These are phyloP conservation scores for Orgyia antiqua DNA, from an alignment of 2,888 invertebrate species.

Conservation along the genomic window DNA sequence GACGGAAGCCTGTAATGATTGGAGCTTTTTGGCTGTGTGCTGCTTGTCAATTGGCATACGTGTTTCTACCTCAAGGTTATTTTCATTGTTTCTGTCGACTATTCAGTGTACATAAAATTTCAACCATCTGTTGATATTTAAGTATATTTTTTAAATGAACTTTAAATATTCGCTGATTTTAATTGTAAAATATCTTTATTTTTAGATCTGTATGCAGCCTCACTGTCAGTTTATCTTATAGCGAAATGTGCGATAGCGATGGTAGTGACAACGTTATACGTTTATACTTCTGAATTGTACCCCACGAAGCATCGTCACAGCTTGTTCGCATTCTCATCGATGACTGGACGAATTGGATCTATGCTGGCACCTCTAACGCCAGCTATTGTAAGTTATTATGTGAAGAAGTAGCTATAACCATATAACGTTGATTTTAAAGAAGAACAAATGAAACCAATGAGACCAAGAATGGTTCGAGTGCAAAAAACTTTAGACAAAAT, in stretches of 20 bases:
- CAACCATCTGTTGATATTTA: too few relatives aligned
- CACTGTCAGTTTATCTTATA: conserved; percentile 73
- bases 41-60: conserved; percentile 73
- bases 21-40: conserved; percentile 78
- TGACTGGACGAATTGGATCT: conserved; percentile 82
- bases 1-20: conserved; percentile 77
- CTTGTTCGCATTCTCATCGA: conserved; percentile 81
- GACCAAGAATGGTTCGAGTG: too few relatives aligned
- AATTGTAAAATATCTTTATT: too few relatives aligned
- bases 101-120: too few relatives aligned
- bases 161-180: too few relatives aligned
- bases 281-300: conserved; percentile 83
- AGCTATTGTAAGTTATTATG: conserved; percentile 69
- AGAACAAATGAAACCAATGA: too few relatives aligned
- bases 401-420: too few relatives aligned
- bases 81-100: too few relatives aligned
- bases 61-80: conserved; percentile 72
- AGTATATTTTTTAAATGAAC: too few relatives aligned
- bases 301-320: conserved; percentile 83
- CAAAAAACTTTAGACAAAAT: too few relatives aligned
- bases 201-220: conserved; percentile 36
- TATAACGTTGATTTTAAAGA: not conserved
- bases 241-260: conserved; percentile 82
- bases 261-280: conserved; percentile 81
- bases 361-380: conserved; percentile 83